Base-by-base conservation (phyloP, 2,888 invertebrate genomes). In the Ormyrus pomaceus region DNA sequence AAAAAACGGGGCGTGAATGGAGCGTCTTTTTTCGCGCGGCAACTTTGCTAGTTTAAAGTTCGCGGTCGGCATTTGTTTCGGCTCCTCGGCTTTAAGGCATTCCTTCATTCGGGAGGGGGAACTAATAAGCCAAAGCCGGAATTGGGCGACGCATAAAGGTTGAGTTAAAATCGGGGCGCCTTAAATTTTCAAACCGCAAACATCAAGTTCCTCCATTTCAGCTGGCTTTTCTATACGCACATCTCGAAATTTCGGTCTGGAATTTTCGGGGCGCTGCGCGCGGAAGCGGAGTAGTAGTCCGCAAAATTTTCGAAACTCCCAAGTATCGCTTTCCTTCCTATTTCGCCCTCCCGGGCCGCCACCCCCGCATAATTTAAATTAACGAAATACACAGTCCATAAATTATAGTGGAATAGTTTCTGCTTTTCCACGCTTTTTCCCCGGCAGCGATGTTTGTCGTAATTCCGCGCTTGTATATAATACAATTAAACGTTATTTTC, bases 131-230 rank as follows among this genome's bases (percentile, higher is more conserved):
- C 19, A 34, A 56, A 66, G 10, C 51, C 34, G 51, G 48, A 74
- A 75, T 75, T 66, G 34, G 66, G 45, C 9, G 48, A n/a, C 6
- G 34, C 58, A 51, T 66, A 65, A 76, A 61, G 45, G 61, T 46
- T 53, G 58, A 19, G 50, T 73, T 56, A 58, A 62, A 73, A 62
- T 64, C 68, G 58, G 59, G 62, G 19, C 66, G 51, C 19, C 53
- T 74, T 59, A 65, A 79, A 71, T 75, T 70, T 71, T 64, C 75
- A 61, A 59, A 79, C 70, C 59, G 45, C 65, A 71, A 79, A 71
- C 71, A 75, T 66, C 59, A 65, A 79, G 70, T 79, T 71, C 19
- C 51, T 13, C 48, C 50, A 59, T 73, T 62, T 68, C 56, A 13
- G 58, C 13, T 62, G 19, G 9, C 10, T 6, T 0, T 0, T 19